Conservation (phyloP, 2,797 vertebrate genomes). For the Chloroceryle inda region DNA sequence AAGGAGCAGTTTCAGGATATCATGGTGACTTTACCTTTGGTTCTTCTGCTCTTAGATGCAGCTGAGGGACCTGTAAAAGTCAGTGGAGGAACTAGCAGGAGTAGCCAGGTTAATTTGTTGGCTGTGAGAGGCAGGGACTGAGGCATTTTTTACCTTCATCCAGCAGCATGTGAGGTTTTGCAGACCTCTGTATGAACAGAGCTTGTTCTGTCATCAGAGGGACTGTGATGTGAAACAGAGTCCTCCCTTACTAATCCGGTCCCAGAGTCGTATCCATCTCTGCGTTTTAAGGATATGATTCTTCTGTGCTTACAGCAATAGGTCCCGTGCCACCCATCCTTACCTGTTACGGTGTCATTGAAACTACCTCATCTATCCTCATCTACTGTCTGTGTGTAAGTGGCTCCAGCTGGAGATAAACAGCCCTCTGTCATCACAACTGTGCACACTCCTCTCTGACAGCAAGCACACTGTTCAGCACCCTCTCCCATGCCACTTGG, state of each 20-base stretch:
- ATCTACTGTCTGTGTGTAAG: not conserved
- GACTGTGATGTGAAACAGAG: not conserved
- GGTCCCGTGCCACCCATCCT: not conserved
- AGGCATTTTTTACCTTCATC: not conserved
- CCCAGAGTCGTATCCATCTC: not conserved
- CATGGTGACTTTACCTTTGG: not conserved
- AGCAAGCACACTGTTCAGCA: accelerated
- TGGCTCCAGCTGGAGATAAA: not conserved
- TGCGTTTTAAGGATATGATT: not conserved
- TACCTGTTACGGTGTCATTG: not conserved
- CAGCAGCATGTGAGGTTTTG: not conserved
- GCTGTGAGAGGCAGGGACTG: not conserved
- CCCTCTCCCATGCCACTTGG: accelerated
- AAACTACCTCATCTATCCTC: not conserved
- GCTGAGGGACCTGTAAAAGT: not conserved
- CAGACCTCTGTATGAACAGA: not conserved
- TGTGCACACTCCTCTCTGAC: not conserved
- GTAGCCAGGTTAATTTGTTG: not conserved
- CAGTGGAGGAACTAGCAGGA: not conserved
- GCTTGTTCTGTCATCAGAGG: not conserved
- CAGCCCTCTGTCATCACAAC: not conserved
- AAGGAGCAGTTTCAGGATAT: not conserved
- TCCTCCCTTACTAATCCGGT: not conserved
- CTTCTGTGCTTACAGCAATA: not conserved
- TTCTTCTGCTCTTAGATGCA: not conserved